Evolutionary conservation across 1,140 invertebrate genomes (phyloP), one percentile per base, ranked within the genome.

Genomic region (Drosophila sproati): DNA sequence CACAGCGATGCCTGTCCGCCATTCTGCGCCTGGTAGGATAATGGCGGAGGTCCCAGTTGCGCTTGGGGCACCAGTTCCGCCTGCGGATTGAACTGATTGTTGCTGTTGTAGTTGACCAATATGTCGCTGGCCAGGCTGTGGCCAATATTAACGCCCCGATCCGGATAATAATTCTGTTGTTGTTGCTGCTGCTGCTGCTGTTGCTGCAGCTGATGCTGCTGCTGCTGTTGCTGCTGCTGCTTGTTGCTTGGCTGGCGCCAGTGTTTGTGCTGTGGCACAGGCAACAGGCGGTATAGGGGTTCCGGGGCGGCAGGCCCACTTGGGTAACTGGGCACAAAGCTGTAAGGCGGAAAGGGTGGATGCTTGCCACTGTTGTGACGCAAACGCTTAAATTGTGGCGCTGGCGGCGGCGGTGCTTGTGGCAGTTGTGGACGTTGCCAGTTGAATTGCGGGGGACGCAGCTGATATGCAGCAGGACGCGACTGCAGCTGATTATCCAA

Each of bases 21-120:
- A 32, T 66, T 89, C 48, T 92, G 89, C 2, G 91, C 81, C 76
- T 92, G 91, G 47, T 92, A 91, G 8, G 91, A 92, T 5, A 92
- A 35, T 0, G 87, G 75, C 2, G 85, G 86, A n/a, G 87, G 78
- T 3, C 79, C 82, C 28, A 91, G 47, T 61, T 85, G 82, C 10
- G 77, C 62, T 7, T 80, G 80, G 1, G 83, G 75, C 78, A 81
- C 73, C 91, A 95, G 95, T 79, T 96, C 96, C 54, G 95, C 95
- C 61, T 96, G 94, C 0, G 95, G 95, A 82, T 96, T 95, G 10
- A 96, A 93, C 61, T 87, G 83, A 32, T 87, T 87, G 70, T 87
- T 87, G 2, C 43, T 78, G 48, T 83, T 87, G 63, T 87, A 88
- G 70, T 87, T 87, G 7, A 87, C 83, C 39, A 87, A 51, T 2